phyloP scores from a whole-genome alignment of 2,888 invertebrate species.

The Parapristionchus giblindavisi region DNA sequence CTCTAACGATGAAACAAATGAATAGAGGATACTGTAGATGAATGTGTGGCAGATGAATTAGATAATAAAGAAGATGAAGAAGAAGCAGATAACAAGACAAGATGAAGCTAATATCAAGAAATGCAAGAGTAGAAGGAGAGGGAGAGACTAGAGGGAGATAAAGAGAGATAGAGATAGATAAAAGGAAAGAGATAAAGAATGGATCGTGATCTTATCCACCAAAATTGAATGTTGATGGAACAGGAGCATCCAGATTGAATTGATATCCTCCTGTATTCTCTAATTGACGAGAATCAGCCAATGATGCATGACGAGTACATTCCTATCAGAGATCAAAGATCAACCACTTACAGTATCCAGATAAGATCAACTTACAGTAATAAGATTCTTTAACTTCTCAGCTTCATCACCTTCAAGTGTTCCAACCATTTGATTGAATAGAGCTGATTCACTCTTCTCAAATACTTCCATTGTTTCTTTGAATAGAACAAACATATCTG shows the following conservation, averaged over 20 bases:
- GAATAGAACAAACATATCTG: slow-evolving; percentile 38
- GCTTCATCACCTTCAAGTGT: slow-evolving; percentile 31
- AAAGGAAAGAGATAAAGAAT: background rate
- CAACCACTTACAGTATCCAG: background rate
- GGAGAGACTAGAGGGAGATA: background rate
- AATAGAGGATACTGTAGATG: slow-evolving; percentile 23
- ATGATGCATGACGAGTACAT: slow-evolving; percentile 37
- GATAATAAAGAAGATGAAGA: too few species aligned
- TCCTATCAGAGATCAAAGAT: slow-evolving; percentile 25
- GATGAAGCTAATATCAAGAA: background rate
- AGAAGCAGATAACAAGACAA: too few species aligned
- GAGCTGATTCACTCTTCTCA: slow-evolving; percentile 29
- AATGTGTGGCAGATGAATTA: too few species aligned
- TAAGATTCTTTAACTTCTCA: slow-evolving; percentile 26
- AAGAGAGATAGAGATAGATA: background rate
- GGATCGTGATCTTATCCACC: slow-evolving; percentile 26
- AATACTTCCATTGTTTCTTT: slow-evolving; percentile 38
- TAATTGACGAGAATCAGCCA: slow-evolving; percentile 36
- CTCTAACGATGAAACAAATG: slow-evolving; percentile 19
- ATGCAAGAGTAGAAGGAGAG: background rate
- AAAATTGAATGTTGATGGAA: slow-evolving; percentile 39
- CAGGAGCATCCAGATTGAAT: slow-evolving; percentile 34
- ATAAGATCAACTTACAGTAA: slow-evolving; percentile 29
- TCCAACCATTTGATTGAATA: slow-evolving; percentile 36
- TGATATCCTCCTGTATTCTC: slow-evolving; percentile 38